phyloP scores from a whole-genome alignment of 2,888 invertebrate genomes.

The Epistrophella euchroma region DNA sequence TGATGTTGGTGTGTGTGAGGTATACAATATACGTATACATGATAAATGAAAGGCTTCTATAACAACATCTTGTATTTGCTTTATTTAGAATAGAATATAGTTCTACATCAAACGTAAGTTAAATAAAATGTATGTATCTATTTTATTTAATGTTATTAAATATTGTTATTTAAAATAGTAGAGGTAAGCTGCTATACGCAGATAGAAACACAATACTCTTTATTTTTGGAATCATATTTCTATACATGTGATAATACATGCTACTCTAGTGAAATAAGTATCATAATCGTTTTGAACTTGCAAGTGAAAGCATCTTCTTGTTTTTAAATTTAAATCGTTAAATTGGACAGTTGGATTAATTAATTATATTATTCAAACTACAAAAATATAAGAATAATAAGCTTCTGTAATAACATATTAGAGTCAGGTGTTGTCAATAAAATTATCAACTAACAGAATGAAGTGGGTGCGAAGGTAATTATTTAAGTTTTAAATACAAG shows the following conservation, averaged over 20 bases:
- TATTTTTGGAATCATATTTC: constrained; percentile 27
- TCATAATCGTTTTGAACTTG: constrained; percentile 37
- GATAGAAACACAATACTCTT: not conserved
- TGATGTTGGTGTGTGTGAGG: too few relatives aligned
- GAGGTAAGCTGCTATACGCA: not conserved
- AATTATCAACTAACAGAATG: constrained; percentile 21
- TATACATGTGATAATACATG: constrained; percentile 49
- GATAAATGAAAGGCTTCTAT: too few relatives aligned
- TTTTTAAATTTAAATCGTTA: not conserved
- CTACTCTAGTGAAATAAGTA: not conserved
- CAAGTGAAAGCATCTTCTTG: constrained; percentile 21
- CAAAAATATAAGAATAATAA: not conserved
- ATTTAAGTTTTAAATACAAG: not conserved
- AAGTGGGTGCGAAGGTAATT: constrained; percentile 59
- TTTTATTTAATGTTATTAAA: not conserved
- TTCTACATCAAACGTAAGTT: not conserved
- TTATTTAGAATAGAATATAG: not conserved
- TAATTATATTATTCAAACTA: not conserved
- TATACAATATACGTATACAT: too few relatives aligned
- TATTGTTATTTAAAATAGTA: not conserved
- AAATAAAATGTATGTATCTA: not conserved
- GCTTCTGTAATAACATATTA: not conserved
- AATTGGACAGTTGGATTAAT: not conserved
- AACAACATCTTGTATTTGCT: not conserved
- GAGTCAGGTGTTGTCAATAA: not conserved